Conservation (phyloP, 2,888 invertebrate genomes). For the Drosophila meridionalis region DNA sequence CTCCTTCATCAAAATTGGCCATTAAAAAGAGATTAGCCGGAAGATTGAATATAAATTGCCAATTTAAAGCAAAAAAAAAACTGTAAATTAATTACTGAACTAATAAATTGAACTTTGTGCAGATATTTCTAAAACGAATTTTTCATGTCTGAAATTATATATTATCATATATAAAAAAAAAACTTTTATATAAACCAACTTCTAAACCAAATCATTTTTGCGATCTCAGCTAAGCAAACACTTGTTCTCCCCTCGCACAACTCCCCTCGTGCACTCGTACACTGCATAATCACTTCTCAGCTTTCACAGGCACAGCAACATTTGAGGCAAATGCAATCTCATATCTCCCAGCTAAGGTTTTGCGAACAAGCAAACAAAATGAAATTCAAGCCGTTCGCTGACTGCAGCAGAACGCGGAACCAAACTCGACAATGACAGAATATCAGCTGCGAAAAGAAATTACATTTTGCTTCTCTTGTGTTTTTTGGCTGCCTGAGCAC, state of each 20-base stretch:
- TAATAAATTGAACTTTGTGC: background rate
- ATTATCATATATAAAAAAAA: too few species aligned
- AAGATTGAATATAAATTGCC: background rate
- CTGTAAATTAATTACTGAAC: background rate
- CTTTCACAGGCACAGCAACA: slow-evolving; percentile 12
- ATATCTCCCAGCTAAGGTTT: slow-evolving; percentile 14
- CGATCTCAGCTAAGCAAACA: background rate
- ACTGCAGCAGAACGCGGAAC: slow-evolving; percentile 44
- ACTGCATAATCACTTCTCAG: slow-evolving; percentile 15
- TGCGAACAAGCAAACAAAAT: slow-evolving; percentile 6
- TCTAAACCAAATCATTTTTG: background rate
- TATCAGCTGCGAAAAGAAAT: slow-evolving; percentile 32
- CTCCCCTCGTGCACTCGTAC: background rate
- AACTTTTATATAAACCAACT: background rate
- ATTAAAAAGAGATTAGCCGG: background rate
- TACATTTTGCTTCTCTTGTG: slow-evolving; percentile 26
- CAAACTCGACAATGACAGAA: slow-evolving; percentile 29
- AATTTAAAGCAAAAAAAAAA: slow-evolving; percentile 1
- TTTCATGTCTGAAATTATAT: too few species aligned
- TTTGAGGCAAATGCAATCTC: slow-evolving; percentile 18
- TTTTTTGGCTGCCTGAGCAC: slow-evolving; percentile 57
- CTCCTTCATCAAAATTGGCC: slow-evolving; percentile 8
- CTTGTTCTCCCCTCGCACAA: background rate
- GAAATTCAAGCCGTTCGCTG: slow-evolving; percentile 31
- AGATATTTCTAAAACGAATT: too few species aligned